Evolutionary conservation across 2,888 invertebrate species (phyloP), one percentile per base, ranked within the genome.

Genomic region (Drosophila limbata): DNA sequence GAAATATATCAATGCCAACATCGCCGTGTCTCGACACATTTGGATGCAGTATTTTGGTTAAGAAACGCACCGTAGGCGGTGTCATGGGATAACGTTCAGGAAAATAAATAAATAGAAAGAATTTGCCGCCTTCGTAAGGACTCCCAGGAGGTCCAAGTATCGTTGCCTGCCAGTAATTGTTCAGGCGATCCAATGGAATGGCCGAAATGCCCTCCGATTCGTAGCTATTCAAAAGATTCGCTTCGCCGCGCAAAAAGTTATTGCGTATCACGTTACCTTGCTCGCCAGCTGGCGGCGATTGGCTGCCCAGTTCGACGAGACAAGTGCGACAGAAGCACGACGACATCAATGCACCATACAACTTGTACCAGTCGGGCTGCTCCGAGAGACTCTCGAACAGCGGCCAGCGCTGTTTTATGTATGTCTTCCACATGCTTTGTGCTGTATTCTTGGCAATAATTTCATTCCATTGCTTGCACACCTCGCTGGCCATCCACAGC

Each of bases 1-100:
- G 97, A 82, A 98, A 97, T 10, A 97, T 97, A 93, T 98, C 98
- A 76, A 98, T 96, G 66, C 98, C 98, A 52, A 98, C 97, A 93
- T 98, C 98, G 3, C 98, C 98, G 92, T 98, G 98, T 0, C 98
- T 95, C 3, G 97, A 98, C 61, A 98, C 96, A 93, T 98, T 98
- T 6, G 98, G 98, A 93, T 98, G 98, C 87, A 98, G 95, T 81
- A 98, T 97, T 92, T 96, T 97, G 0, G 98, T 98, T 69, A 98
- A 94, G 93, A 98, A 98, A 19, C 98, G 94, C 1, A 98, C 98
- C 63, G 96, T 95, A 0, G 98, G 98, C 15, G 98, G 98, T 80
- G 95, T 94, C 96, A 98, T 96, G 1, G 98, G 98, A 93, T 98
- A 98, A 79, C 96, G 94, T 86, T 95, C 95, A 11, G 98, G 97